Percentiles rank a stretch among this genome's conserved stretches.
Conservation (phyloP, 2,113 vertebrate genomes). For the Peromyscus californicus region DNA sequence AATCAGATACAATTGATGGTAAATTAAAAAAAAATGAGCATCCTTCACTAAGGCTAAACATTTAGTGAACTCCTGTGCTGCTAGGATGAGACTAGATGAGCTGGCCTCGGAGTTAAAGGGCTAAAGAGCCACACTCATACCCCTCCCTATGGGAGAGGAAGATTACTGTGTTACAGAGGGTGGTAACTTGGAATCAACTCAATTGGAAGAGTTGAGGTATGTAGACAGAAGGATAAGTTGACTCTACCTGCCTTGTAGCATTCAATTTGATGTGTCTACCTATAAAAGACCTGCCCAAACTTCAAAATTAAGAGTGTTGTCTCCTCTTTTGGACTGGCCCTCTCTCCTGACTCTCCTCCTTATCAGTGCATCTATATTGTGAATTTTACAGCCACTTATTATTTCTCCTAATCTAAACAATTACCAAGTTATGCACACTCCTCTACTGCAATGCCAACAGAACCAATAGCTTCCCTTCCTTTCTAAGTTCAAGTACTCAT, state of each 20-base stretch:
- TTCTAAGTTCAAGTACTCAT: constrained; percentile 42
- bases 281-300: background rate
- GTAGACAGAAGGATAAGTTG: background rate
- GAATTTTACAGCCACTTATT: background rate
- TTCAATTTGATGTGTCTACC: background rate
- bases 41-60: background rate
- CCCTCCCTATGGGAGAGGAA: background rate
- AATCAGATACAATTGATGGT: background rate
- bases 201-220: constrained; percentile 45
- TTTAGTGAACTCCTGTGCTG: background rate
- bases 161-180: background rate
- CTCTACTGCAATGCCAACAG: background rate
- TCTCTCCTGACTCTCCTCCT: background rate
- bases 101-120: background rate
- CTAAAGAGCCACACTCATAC: background rate
- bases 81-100: background rate
- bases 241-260: background rate
- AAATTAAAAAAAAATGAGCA: constrained; percentile 11
- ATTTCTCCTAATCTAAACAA: background rate
- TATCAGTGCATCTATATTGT: background rate
- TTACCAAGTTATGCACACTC: background rate
- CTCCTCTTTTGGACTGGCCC: background rate
- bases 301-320: background rate
- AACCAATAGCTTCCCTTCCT: background rate
- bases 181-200: constrained; percentile 56